phyloP scores from a whole-genome alignment of 2,113 vertebrate genomes.

The Psilopogon haemacephalus region DNA sequence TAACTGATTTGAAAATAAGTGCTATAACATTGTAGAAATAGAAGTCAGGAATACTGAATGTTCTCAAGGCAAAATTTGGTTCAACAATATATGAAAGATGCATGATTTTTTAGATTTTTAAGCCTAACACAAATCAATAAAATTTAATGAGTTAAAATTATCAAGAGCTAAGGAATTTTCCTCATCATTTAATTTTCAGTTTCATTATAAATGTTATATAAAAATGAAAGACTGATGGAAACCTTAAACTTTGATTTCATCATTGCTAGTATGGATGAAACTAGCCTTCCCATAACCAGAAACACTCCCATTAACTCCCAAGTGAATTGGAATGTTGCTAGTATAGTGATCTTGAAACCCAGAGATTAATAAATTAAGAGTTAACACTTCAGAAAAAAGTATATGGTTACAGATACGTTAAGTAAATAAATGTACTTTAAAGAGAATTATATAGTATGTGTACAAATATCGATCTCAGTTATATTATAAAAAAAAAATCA shows the following conservation, averaged over 20 bases:
- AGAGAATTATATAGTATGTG: rapidly evolving
- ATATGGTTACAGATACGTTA: not conserved
- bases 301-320: not conserved
- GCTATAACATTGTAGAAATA: not conserved
- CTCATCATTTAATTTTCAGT: not conserved
- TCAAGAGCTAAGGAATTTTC: not conserved
- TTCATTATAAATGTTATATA: not conserved
- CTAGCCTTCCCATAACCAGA: not conserved
- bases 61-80: not conserved
- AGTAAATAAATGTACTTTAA: not conserved
- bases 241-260: not conserved
- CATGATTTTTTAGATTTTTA: not conserved
- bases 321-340: not conserved
- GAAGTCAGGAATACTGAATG: not conserved
- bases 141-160: not conserved
- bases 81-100: not conserved
- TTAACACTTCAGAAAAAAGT: not conserved
- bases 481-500: not conserved
- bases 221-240: not conserved
- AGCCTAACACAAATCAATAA: not conserved
- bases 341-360: not conserved
- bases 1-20: not conserved
- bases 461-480: not conserved
- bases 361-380: not conserved
- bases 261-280: not conserved